Evolutionary conservation across 2,888 invertebrate species (phyloP), one percentile per base, ranked within the genome.

Genomic region (Prosopocoilus inquinatus): DNA sequence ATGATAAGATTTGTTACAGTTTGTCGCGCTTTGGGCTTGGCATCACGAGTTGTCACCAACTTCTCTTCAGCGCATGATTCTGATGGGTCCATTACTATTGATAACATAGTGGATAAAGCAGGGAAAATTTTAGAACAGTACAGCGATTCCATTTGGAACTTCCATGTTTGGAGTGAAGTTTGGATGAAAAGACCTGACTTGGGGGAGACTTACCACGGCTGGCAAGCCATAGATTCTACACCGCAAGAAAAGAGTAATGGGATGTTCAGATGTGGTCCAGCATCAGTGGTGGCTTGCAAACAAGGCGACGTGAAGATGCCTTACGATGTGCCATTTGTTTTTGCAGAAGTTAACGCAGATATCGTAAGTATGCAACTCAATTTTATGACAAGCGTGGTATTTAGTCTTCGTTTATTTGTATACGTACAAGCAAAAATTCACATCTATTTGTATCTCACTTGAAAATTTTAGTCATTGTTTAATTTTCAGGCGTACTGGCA

Each of bases 311-410:
- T 96, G 2, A 81, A 86, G 50, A 81, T 87, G 45, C 89, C 91
- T 0, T 94, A 91, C 70, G 96, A 96, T 71, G 85, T 85, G 48
- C 84, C 83, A 9, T 96, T 96, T 70, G 82, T 95, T 1, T 96
- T 89, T 71, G 89, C 95, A 2, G 94, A 96, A 80, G 94, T 96
- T 1, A 96, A 96, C 72, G 96, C 96, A 9, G 96, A 96, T 73
- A 90, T 90, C 78, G 86, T 84, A 72, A 64, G 55, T 55, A 38
- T 1, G 5, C 11, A 38, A 11, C 7, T 12, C 38, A 38, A 12
- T 38, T 38, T 3, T 9, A 38, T 38, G 38, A 12, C 4, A 38
- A 12, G 36, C 36, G 7, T 36, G 36, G 8, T 38, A 12, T 38
- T 12, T 38, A 38, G 7, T 38, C 9, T 38, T 8, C 7, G 9